Evolutionary conservation across 2,888 invertebrate species (phyloP), one percentile per base, ranked within the genome.

Genomic region (Sycophila texana): DNA sequence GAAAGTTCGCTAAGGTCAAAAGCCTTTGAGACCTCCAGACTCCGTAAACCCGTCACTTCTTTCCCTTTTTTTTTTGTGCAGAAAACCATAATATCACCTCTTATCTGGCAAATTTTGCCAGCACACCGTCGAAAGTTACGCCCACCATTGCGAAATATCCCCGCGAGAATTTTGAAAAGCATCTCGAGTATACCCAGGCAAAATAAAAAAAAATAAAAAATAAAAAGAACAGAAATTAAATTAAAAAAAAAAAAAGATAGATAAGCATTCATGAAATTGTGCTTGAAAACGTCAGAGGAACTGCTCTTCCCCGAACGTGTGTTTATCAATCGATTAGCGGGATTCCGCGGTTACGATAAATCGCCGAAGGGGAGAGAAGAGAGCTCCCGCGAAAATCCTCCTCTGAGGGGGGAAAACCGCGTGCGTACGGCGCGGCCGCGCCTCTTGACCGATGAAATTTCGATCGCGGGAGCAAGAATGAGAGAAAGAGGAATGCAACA

Each of bases 1-100:
- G 74, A 75, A 75, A 75, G 74, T 75, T 60, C 49, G 58, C 49
- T 60, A 75, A 51, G 60, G 60, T 75, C 60, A 51, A 66, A 58
- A 66, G 57, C 58, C 74, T 74, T 55, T 60, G 66, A 65, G 49
- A 66, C 47, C 58, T 66, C 39, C 58, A 22, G 66, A 66, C 51
- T 39, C 39, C 39, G 26, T 30, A 16, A 61, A 61, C 26, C 26
- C 26, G 26, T 61, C 39, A 30, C 5, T 22, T 4, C 30, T n/a
- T 26, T 39, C 26, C 10, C 30, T 16, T 7, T 10, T 30, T 61
- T n/a, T 30, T 61, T 39, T 26, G 22, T 26, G 1, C 10, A 39
- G 39, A 39, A 39, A 39, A 39, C 10, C 10, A 7, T 10, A 5
- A 5, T 39, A 39, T 39, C 39, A 39, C 7, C 39, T 5, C 39